Evolutionary conservation across 2,797 vertebrate species (phyloP).

Genomic region (Sebastes steindachneri): DNA sequence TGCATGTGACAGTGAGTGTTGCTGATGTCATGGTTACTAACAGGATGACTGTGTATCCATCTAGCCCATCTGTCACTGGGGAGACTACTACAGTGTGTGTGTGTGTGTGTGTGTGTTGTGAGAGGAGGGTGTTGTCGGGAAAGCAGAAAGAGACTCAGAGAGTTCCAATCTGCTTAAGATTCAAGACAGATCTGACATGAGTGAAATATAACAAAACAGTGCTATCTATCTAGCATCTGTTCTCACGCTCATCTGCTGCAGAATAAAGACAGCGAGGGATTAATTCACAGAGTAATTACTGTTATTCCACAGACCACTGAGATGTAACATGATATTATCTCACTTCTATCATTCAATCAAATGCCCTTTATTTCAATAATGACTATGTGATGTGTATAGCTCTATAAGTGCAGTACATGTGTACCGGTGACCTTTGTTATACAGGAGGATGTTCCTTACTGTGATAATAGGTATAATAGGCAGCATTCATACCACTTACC

Average conservation of each 20-base stretch:
- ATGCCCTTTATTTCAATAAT: conserved; percentile 1
- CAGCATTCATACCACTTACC: background rate
- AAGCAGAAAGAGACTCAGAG: conserved; percentile 8
- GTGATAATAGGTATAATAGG: conserved; percentile 4
- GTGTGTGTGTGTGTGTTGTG: conserved; percentile 33
- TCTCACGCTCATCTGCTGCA: background rate
- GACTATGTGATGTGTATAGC: background rate
- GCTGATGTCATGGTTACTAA: conserved; percentile 71
- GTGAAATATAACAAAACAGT: conserved; percentile 11
- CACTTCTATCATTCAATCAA: background rate
- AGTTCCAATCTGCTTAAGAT: conserved; percentile 22
- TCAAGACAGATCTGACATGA: conserved; percentile 13
- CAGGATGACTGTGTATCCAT: conserved; percentile 67
- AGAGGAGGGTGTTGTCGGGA: background rate
- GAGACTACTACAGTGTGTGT: conserved; percentile 37
- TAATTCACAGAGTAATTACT: background rate
- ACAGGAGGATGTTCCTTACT: background rate
- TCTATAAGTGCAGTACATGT: background rate
- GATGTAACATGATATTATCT: background rate
- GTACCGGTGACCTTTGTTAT: conserved; percentile 11
- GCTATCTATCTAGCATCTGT: background rate
- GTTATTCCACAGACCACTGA: background rate
- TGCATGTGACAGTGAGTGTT: conserved; percentile 42
- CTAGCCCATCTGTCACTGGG: conserved; percentile 67
- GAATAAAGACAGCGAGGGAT: background rate